Percentiles rank a stretch among this genome's conserved stretches.
phyloP scores from a whole-genome alignment of 1,140 invertebrate species.

The Chrysoperla carnea region DNA sequence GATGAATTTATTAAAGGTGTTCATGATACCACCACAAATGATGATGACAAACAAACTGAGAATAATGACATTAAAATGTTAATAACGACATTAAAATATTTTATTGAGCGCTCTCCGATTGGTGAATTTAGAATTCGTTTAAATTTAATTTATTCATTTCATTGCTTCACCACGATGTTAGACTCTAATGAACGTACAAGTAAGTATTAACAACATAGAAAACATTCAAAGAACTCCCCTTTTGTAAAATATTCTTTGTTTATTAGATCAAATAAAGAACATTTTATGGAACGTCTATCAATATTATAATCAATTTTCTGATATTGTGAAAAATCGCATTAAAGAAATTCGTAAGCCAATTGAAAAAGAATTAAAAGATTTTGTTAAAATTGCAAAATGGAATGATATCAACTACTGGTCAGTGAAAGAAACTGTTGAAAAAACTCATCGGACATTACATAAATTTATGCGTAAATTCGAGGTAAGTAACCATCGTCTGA shows the following conservation, averaged over 20 bases:
- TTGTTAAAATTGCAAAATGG: slow-evolving; percentile 92
- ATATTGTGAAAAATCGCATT: slow-evolving; percentile 42
- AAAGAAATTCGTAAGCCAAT: slow-evolving; percentile 53
- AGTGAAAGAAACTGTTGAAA: slow-evolving; percentile 73
- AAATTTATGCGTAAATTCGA: slow-evolving; percentile 74
- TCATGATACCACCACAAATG: too few relatives aligned
- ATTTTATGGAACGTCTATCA: slow-evolving; percentile 72
- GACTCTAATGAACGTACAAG: slow-evolving; percentile 22
- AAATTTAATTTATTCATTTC: slow-evolving; percentile 58
- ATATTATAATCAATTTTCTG: slow-evolving; percentile 69
- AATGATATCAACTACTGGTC: slow-evolving; percentile 90
- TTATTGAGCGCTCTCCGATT: slow-evolving; percentile 68
- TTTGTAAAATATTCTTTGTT: slow-evolving; percentile 6
- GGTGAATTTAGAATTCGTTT: slow-evolving; percentile 70
- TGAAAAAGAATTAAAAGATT: slow-evolving; percentile 82
- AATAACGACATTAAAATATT: slow-evolving; percentile 47
- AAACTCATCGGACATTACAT: slow-evolving; percentile 71
- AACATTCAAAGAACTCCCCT: background rate
- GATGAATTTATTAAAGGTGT: too few relatives aligned
- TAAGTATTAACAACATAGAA: too few relatives aligned
- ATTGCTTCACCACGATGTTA: slow-evolving; percentile 48
- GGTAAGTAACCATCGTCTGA: slow-evolving; percentile 9
- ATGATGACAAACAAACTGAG: too few relatives aligned
- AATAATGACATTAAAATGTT: slow-evolving; percentile 15
- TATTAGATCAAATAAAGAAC: slow-evolving; percentile 35